These are phyloP conservation scores for Limnephilus rhombicus DNA, from an alignment of 2,888 invertebrate genomes.

Conservation along the genomic window DNA sequence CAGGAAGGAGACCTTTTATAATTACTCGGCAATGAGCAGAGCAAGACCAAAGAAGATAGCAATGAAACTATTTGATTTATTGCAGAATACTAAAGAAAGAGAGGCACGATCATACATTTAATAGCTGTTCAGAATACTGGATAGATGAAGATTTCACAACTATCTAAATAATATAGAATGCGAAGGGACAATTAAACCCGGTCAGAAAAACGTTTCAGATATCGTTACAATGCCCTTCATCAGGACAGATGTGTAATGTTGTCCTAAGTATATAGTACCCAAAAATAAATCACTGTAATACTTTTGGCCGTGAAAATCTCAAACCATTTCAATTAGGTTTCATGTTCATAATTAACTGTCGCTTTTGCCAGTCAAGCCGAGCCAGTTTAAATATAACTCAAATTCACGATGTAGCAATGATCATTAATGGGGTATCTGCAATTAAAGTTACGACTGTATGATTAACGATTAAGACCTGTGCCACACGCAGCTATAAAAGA, in stretches of 20 bases:
- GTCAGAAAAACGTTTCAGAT: no score
- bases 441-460: no score
- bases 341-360: not conserved
- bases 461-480: no score
- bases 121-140: not conserved
- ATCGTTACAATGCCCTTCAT: no score
- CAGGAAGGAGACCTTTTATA: not conserved
- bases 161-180: not conserved
- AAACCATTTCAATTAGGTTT: not conserved
- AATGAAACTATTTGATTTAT: not conserved
- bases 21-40: not conserved
- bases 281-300: no score
- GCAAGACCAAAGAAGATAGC: not conserved
- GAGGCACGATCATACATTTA: not conserved
- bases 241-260: no score
- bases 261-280: no score
- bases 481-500: no score
- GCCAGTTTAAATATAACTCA: not conserved
- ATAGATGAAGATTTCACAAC: not conserved
- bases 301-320: no score
- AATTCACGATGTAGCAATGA: no score
- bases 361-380: not conserved
- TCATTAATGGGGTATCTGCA: no score
- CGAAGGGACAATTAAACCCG: not conserved
- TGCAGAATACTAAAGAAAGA: not conserved